Base-by-base conservation (phyloP, 2,797 vertebrate genomes). In the Helicolenus hilgendorfi region DNA sequence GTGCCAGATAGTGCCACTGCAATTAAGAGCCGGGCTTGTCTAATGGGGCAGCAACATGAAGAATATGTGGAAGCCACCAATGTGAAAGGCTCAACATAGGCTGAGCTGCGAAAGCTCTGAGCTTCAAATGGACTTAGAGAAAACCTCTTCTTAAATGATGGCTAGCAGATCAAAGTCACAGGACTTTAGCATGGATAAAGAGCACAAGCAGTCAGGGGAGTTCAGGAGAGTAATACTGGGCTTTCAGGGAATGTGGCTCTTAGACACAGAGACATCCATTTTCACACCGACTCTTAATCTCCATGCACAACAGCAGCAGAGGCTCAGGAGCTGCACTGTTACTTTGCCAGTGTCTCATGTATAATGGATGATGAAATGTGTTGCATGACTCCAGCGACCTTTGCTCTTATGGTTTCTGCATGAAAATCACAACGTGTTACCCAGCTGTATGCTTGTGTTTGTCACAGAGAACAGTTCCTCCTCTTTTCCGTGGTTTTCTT, bases 11-110 rank as follows among this genome's bases (percentile, higher is more conserved):
- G 89, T 81, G 90, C 79, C 77, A 29, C 85, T 1, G 79, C 92
- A 96, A 96, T 97, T 95, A 96, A 85, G 77, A 77, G 77, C 36
- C 8, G 11, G 45, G 85, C 77, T 85, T 92, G 91, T 92, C 81
- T 95, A 93, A 94, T 91, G 89, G 90, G 75, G 86, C 76, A 64
- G 81, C 70, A 91, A 92, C 71, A 67, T 89, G 83, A 93, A 77
- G 80, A 90, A 95, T 92, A 86, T 78, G 73, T 64, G 45, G 68
- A 86, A 84, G 86, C 63, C 77, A 67, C 27, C 33, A 38, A 65
- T 83, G 67, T 81, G 77, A 92, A 82, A 88, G 85, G 79, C 73
- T 72, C 63, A 55, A 45, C 64, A 49, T 63, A 79, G 74, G 81
- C 58, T 65, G 65, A 82, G 76, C 87, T 20, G 53, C 53, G 31